Percentiles rank a stretch among this genome's conserved stretches.
Evolutionary conservation across 2,113 vertebrate genomes (phyloP).

Genomic region (Brachyistius frenatus): DNA sequence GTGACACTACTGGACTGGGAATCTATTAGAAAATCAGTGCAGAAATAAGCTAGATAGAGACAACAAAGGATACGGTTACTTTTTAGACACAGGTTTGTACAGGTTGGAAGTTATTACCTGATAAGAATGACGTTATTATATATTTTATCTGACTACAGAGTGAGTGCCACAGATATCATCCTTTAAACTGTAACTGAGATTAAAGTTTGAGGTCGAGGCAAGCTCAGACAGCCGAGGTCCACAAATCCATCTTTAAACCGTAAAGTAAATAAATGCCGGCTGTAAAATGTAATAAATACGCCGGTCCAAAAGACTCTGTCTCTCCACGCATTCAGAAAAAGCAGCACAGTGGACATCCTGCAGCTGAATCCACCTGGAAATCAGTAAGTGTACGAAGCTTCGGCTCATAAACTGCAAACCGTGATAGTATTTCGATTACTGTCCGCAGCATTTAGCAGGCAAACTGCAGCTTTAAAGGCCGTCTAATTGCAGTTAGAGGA

Average conservation of each 20-base stretch:
- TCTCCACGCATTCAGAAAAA: neutral
- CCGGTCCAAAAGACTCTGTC: neutral
- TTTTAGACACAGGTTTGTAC: neutral
- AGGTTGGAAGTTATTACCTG: neutral
- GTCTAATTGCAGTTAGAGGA: constrained; percentile 27
- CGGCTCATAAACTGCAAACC: neutral
- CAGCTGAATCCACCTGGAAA: neutral
- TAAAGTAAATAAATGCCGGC: neutral
- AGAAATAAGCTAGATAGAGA: neutral
- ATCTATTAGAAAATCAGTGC: neutral
- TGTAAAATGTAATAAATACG: neutral
- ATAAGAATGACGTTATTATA: neutral
- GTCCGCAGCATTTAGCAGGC: constrained; percentile 8
- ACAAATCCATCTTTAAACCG: neutral
- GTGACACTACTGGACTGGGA: neutral
- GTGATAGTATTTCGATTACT: constrained; percentile 2
- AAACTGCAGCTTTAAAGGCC: constrained; percentile 26
- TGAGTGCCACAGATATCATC: neutral
- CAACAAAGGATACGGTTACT: neutral
- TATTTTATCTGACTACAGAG: neutral
- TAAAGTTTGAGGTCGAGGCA: neutral
- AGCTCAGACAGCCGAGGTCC: neutral
- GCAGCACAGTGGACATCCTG: neutral
- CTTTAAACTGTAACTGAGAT: neutral
- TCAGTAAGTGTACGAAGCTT: neutral